Base-by-base conservation (phyloP, 2,797 vertebrate genomes). In the Anabacerthia variegaticeps region DNA sequence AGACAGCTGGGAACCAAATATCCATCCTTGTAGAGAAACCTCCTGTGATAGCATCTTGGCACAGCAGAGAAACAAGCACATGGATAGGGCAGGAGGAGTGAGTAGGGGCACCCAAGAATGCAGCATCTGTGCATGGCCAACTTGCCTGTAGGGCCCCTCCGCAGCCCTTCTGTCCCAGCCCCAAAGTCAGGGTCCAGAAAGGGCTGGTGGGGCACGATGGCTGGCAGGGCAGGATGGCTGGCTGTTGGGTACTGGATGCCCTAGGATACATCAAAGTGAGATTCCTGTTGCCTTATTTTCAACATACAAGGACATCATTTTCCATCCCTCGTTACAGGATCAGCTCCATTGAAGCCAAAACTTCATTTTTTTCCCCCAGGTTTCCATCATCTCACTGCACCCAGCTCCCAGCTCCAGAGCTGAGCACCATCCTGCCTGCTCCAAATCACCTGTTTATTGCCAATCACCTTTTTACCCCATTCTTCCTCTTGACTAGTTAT, bases 71-170 rank as follows among this genome's bases (percentile, higher is more conserved):
- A 85, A 39, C 10, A 37, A 0, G 0, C 18, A 34, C 23, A 14
- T 16, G 36, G 36, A 30, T 14, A 16, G 68, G 62, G 44, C 58
- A 71, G 44, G 6, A 66, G 22, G 5, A 90, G 6, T 0, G 23
- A 74, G 15, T 20, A 39, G 36, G 5, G 22, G 43, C 43, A 61
- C 7, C 12, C 1, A 0, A n/a, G 14, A 44, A 39, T 2, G 12
- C 1, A 4, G 7, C 12, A 26, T 8, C 43, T 34, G 6, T 14
- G 17, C 5, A 7, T 30, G 34, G 17, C 41, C 34, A 26, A 72
- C 21, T 5, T 36, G 30, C 22, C 19, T 4, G 1, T 4, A 0
- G 2, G 8, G 61, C 9, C 16, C 39, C 7, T 2, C 36, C 37
- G 14, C 55, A 83, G 58, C 14, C 24, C 51, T 52, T 22, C 34